Evolutionary conservation across 2,888 invertebrate genomes (phyloP).

Genomic region (Peribatodes rhomboidaria): DNA sequence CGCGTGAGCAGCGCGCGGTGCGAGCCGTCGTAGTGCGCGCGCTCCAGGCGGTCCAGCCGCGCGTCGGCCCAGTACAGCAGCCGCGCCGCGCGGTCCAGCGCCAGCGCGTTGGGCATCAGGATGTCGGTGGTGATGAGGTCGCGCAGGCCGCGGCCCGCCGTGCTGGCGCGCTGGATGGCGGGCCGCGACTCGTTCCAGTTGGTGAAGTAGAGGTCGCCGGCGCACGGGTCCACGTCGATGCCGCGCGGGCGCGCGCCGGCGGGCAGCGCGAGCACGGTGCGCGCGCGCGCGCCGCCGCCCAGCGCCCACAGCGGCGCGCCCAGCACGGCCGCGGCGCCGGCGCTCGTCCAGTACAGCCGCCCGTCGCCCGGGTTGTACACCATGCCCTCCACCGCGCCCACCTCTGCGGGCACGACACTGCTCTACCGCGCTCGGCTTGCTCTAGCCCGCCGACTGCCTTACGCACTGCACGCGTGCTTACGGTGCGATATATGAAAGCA

Average conservation of each 20-base stretch:
- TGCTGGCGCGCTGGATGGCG: slow-evolving; percentile 92
- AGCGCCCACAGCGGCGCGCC: slow-evolving; percentile 54
- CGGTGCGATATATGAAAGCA: no score
- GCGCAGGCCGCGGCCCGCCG: slow-evolving; percentile 89
- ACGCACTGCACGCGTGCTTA: no score
- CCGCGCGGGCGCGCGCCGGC: slow-evolving; percentile 93
- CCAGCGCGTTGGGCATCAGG: slow-evolving; percentile 94
- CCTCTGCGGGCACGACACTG: slow-evolving; percentile 80
- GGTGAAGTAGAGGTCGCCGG: slow-evolving; percentile 93
- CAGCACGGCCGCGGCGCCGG: slow-evolving; percentile 88
- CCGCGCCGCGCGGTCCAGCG: slow-evolving; percentile 91
- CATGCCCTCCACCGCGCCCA: slow-evolving; percentile 95
- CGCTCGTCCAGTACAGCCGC: slow-evolving; percentile 95
- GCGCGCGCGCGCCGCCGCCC: slow-evolving; percentile 40
- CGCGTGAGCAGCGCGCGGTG: slow-evolving; percentile 89
- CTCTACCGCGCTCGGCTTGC: no score
- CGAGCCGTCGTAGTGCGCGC: slow-evolving; percentile 92
- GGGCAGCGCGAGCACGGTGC: slow-evolving; percentile 88
- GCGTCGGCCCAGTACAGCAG: slow-evolving; percentile 96
- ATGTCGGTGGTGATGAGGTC: slow-evolving; percentile 91
- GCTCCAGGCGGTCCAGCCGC: slow-evolving; percentile 93
- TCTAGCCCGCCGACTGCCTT: no score
- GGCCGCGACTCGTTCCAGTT: slow-evolving; percentile 95
- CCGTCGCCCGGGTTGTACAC: slow-evolving; percentile 89
- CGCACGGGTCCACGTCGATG: slow-evolving; percentile 94